A percentile compares a stretch with the other conserved stretches of the same genome.
Evolutionary conservation across 2,113 vertebrate genomes (phyloP).

Genomic region (Illadopsis cleaveri): DNA sequence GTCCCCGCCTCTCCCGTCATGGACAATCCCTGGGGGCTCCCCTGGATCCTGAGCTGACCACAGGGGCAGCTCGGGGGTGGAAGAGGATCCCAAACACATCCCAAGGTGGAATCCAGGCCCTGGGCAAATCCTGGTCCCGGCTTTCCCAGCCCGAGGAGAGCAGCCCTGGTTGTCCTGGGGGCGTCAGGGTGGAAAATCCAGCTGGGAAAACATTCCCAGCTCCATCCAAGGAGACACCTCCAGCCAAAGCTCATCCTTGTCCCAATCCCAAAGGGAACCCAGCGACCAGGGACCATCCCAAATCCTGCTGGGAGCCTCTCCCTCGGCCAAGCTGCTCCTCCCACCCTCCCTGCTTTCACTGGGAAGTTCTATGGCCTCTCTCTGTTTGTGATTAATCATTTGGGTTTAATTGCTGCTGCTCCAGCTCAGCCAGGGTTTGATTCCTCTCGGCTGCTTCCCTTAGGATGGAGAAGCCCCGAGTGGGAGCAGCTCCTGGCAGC

Average conservation of each 20-base stretch:
- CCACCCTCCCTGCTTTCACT: constrained; percentile 24
- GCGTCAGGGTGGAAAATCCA: not conserved
- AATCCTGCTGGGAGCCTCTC: not conserved
- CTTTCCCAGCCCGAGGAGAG: not conserved
- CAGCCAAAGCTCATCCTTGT: not conserved
- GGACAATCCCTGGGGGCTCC: not conserved
- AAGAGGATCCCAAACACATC: accelerated
- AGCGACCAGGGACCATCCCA: not conserved
- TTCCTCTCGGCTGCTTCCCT: constrained; percentile 55
- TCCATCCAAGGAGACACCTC: not conserved
- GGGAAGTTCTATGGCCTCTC: constrained; percentile 46
- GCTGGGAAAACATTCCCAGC: not conserved
- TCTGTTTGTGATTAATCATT: constrained; percentile 65
- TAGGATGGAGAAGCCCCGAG: not conserved
- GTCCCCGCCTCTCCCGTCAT: no score
- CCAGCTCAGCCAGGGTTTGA: constrained; percentile 17
- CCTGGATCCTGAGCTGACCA: accelerated
- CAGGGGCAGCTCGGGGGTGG: not conserved
- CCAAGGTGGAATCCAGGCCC: not conserved
- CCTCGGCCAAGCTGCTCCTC: not conserved
- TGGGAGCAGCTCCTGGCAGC: not conserved
- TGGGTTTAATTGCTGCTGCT: constrained; percentile 62
- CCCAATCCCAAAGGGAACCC: not conserved
- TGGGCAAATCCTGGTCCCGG: not conserved
- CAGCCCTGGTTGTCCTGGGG: not conserved